Conservation (phyloP, 1,140 invertebrate species). For the Zaprionus ornatus region DNA sequence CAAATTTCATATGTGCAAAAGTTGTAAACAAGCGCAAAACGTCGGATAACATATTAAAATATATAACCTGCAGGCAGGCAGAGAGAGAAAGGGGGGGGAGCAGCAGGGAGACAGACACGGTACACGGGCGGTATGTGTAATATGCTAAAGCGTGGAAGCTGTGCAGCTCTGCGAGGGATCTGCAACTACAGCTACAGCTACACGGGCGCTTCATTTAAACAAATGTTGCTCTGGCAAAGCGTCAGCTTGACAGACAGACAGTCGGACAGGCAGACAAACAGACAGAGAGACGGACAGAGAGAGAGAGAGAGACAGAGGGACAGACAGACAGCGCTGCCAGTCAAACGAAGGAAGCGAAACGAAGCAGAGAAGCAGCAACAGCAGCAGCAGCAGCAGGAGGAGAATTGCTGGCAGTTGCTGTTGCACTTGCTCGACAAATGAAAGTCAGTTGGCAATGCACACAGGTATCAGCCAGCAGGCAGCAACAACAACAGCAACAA, state of each 20-base stretch:
- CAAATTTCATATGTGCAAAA: slow-evolving; percentile 66
- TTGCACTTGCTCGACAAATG: slow-evolving; percentile 12
- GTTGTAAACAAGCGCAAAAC: slow-evolving; percentile 63
- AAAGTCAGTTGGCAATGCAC: slow-evolving; percentile 40
- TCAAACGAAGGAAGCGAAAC: neutral
- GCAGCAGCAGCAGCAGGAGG: neutral
- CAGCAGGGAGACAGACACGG: neutral
- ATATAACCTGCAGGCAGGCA: slow-evolving; percentile 32
- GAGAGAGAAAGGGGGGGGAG: neutral
- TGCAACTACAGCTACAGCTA: neutral
- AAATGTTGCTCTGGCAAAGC: slow-evolving; percentile 47
- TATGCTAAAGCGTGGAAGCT: slow-evolving; percentile 9
- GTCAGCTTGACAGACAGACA: slow-evolving; percentile 51
- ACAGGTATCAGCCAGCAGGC: slow-evolving; percentile 32
- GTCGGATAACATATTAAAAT: slow-evolving; percentile 68
- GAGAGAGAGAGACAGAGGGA: slow-evolving; percentile 21
- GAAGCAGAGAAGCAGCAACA: neutral
- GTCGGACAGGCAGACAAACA: slow-evolving; percentile 6
- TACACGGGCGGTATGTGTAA: slow-evolving; percentile 40
- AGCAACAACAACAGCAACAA: slow-evolving; percentile 12
- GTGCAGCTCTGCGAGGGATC: neutral
- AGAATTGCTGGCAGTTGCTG: slow-evolving; percentile 12
- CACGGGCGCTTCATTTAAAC: slow-evolving; percentile 44
- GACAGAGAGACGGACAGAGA: slow-evolving; percentile 3
- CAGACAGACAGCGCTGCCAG: slow-evolving; percentile 9